Evolutionary conservation across 2,888 invertebrate genomes (phyloP), one percentile per base, ranked within the genome.

Genomic region (Galeopsomyia nigrocyanea): DNA sequence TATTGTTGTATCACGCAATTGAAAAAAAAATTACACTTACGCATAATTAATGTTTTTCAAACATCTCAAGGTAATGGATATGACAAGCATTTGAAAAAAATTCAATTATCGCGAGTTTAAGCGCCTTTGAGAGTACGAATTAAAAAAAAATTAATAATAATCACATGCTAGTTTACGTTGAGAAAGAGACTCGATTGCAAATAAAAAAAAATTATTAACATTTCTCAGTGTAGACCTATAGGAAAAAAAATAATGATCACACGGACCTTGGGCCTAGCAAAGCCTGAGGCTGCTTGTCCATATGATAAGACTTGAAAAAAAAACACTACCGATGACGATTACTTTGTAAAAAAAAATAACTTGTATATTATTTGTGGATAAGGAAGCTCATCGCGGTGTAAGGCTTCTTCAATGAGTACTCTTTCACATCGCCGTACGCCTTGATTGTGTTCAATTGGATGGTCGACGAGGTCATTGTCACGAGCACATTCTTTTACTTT

Each of bases 281-380:
- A 80, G 82, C 83, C 84, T 82, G 82, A 77, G 83, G 84, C 78
- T 84, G 82, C 80, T 83, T 86, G 86, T 86, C 86, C 86, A 86
- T 85, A 83, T 79, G 84, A 85, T 84, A 86, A 86, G 86, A 86
- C 86, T 86, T 86, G 83, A 72, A 70, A 65, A 68, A 63, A 47
- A 55, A 64, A 63, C 49, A 85, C 80, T 83, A 85, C 82, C 77
- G 82, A 84, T 83, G 82, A 39, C 39, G 81, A 84, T 82, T 39
- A 84, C 83, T 84, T 84, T 81, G 81, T 82, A 82, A 81, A 80
- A 76, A 76, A 68, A 65, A 76, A 76, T n/a, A 81, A 81, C 78
- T 79, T 83, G 81, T 83, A 84, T 81, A 83, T 84, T 84, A 85
- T 82, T 85, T 82, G 81, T 80, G 78, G 80, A 79, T 82, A 80